Percentiles rank a stretch among this genome's conserved stretches.
Conservation (phyloP, 1,140 invertebrate species). For the Cyclargus thomasi region DNA sequence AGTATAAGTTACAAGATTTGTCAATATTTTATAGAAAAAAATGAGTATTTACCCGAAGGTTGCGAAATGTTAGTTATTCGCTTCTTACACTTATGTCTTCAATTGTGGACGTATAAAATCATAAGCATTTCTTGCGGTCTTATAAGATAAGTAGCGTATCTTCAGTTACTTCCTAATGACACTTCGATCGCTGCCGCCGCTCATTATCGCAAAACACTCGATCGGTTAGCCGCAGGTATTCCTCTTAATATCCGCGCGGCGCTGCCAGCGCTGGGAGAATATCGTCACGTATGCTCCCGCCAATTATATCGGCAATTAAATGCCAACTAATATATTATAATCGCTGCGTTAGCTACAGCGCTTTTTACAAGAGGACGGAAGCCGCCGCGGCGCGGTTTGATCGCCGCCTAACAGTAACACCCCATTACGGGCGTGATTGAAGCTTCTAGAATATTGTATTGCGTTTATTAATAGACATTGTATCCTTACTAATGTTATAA, state of each 20-base stretch:
- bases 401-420: slow-evolving; percentile 47
- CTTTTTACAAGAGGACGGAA: slow-evolving; percentile 58
- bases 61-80: too few species aligned
- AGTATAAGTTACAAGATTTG: too few species aligned
- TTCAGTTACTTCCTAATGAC: slow-evolving; percentile 70
- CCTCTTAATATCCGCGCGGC: slow-evolving; percentile 67
- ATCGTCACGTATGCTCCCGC: slow-evolving; percentile 66
- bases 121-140: slow-evolving; percentile 28
- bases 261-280: slow-evolving; percentile 57
- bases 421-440: slow-evolving; percentile 39
- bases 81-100: too few species aligned
- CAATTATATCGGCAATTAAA: slow-evolving; percentile 73
- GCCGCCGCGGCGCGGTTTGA: slow-evolving; percentile 50
- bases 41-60: too few species aligned
- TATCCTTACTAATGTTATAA: too few species aligned
- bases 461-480: neutral
- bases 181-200: slow-evolving; percentile 61
- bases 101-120: slow-evolving; percentile 46
- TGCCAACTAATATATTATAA: slow-evolving; percentile 73
- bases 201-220: slow-evolving; percentile 70
- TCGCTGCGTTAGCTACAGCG: slow-evolving; percentile 61
- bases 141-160: slow-evolving; percentile 61
- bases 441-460: slow-evolving; percentile 24
- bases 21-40: too few species aligned
- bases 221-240: slow-evolving; percentile 67